Evolutionary conservation across 2,113 vertebrate genomes (phyloP).

Genomic region (Chlamydotis undulata): DNA sequence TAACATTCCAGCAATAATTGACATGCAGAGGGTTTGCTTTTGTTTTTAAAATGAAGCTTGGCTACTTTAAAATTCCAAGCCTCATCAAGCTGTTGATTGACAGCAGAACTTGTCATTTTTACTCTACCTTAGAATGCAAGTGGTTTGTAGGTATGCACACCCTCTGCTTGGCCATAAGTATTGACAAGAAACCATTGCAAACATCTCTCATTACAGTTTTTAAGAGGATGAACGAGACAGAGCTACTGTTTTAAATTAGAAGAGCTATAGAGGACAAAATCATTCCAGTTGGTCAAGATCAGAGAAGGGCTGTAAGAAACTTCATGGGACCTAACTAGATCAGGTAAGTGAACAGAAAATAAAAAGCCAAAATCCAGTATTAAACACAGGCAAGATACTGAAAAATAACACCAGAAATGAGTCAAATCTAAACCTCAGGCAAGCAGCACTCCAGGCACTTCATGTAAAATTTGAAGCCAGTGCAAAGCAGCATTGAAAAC

Average conservation of each 20-base stretch:
- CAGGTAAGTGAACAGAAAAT: background rate
- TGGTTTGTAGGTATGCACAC: background rate
- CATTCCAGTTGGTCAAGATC: background rate
- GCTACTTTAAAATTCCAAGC: background rate
- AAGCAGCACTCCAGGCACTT: background rate
- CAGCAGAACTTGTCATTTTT: background rate
- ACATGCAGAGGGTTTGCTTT: background rate
- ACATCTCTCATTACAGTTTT: background rate
- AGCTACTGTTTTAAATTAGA: background rate
- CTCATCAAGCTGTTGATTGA: background rate
- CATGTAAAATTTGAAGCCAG: background rate
- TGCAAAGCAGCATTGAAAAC: background rate
- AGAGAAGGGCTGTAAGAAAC: background rate
- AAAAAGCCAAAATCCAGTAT: background rate
- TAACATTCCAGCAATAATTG: background rate
- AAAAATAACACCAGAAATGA: background rate
- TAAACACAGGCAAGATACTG: background rate
- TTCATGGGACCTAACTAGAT: background rate
- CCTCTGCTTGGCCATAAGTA: background rate
- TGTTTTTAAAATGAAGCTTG: background rate
- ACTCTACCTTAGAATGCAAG: background rate
- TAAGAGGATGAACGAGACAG: background rate
- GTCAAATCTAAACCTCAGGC: background rate
- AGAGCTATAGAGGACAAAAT: background rate
- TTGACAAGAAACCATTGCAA: background rate